These are phyloP conservation scores for Calephelis nemesis DNA, from an alignment of 1,140 invertebrate species.

Conservation along the genomic window DNA sequence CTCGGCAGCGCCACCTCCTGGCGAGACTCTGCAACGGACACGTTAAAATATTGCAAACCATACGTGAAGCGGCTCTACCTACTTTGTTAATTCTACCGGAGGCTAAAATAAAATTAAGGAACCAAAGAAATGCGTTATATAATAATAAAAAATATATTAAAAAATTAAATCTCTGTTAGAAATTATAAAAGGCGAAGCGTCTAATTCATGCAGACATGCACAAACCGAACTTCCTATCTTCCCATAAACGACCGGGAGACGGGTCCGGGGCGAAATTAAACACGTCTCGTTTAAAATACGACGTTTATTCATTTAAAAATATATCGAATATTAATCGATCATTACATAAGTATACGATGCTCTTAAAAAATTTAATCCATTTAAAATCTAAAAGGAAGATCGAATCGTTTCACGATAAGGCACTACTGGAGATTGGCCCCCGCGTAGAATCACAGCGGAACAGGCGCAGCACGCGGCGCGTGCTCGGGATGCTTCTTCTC, in stretches of 20 bases:
- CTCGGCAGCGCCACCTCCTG: conserved; percentile 66
- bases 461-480: conserved; percentile 22
- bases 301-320: conserved; percentile 69
- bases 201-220: conserved; percentile 77
- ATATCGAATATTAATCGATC: conserved; percentile 62
- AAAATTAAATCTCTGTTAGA: conserved; percentile 72
- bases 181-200: conserved; percentile 75
- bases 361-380: conserved; percentile 58
- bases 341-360: conserved; percentile 60
- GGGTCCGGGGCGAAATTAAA: conserved; percentile 49
- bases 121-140: conserved; percentile 79
- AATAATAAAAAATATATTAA: conserved; percentile 64
- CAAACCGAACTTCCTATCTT: conserved; percentile 69
- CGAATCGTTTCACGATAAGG: conserved; percentile 48
- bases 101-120: conserved; percentile 78
- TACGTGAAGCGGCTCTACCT: conserved; percentile 64
- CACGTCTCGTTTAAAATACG: conserved; percentile 40
- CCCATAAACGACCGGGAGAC: conserved; percentile 55
- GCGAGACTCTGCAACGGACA: conserved; percentile 65
- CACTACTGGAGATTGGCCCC: conserved; percentile 29
- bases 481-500: conserved; percentile 74
- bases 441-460: conserved; percentile 17
- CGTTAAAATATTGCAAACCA: conserved; percentile 70
- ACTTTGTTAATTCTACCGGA: conserved; percentile 75
- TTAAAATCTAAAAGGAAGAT: conserved; percentile 63